phyloP scores from a whole-genome alignment of 2,888 invertebrate species.

The Lottia scabra region DNA sequence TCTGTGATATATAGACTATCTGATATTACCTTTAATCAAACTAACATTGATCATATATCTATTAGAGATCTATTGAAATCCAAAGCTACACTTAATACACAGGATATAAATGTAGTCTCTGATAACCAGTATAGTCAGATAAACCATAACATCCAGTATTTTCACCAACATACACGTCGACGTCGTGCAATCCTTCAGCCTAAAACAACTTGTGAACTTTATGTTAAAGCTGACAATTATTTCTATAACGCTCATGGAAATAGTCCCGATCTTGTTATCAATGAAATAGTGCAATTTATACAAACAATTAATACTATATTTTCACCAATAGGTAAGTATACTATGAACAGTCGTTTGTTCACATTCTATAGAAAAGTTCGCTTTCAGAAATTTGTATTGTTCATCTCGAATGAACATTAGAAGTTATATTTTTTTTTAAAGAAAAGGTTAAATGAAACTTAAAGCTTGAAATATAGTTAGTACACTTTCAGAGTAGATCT shows the following conservation, averaged over 20 bases:
- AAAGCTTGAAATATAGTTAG: no score
- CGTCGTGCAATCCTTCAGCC: conserved; percentile 75
- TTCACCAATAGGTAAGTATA: conserved; percentile 61
- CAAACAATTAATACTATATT: conserved; percentile 84
- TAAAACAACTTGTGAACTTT: conserved; percentile 75
- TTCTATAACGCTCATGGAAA: conserved; percentile 48
- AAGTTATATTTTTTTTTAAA: no score
- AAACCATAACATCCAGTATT: no score
- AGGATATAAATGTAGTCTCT: neutral
- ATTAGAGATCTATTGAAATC: conserved; percentile 37
- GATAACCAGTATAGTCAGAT: conserved; percentile 16
- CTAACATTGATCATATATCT: conserved; percentile 31
- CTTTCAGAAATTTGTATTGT: no score
- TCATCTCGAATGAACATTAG: no score
- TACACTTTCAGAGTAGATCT: no score
- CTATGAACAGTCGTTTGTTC: neutral
- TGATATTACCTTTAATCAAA: conserved; percentile 77
- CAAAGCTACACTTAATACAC: neutral
- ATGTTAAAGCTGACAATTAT: conserved; percentile 57
- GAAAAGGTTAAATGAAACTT: no score
- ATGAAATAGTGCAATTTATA: conserved; percentile 94
- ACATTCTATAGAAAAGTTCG: no score
- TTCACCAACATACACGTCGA: conserved; percentile 24
- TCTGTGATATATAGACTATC: conserved; percentile 93
- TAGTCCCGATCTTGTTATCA: conserved; percentile 89